Conservation (phyloP, 2,797 vertebrate species). For the Adrianichthys oophorus region DNA sequence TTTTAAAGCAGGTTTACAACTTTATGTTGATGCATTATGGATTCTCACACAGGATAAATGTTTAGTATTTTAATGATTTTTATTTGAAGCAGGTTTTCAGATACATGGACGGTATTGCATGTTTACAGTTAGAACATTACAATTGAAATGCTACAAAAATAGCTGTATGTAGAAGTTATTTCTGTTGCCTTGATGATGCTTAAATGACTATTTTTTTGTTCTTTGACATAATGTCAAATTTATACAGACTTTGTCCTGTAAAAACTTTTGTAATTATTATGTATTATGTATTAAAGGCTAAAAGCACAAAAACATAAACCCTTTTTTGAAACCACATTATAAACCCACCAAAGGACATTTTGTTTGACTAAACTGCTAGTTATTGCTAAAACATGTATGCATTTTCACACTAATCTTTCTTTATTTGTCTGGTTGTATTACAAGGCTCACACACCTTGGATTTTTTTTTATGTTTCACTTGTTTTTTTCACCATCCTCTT, state of each 20-base stretch:
- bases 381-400: constrained; percentile 24
- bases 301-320: too few relatives aligned
- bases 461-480: constrained; percentile 12
- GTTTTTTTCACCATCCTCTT: constrained; percentile 16
- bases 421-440: constrained; percentile 40
- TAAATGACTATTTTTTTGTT: constrained; percentile 1
- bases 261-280: constrained; percentile 19
- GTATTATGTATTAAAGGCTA: neutral
- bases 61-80: too few relatives aligned
- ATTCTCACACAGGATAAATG: too few relatives aligned
- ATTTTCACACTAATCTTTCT: constrained; percentile 51
- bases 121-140: too few relatives aligned
- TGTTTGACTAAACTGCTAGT: constrained; percentile 3
- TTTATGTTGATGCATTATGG: too few relatives aligned
- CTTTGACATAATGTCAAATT: constrained; percentile 3
- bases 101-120: too few relatives aligned
- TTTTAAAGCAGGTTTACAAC: too few relatives aligned
- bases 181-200: too few relatives aligned
- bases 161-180: too few relatives aligned
- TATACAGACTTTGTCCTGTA: constrained; percentile 3
- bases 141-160: too few relatives aligned
- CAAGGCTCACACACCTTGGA: constrained; percentile 24
- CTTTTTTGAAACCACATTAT: neutral
- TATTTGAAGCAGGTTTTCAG: too few relatives aligned
- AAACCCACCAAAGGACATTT: constrained; percentile 14